Evolutionary conservation across 2,797 vertebrate species (phyloP).

Genomic region (Ctenochaetus hawaiiensis): DNA sequence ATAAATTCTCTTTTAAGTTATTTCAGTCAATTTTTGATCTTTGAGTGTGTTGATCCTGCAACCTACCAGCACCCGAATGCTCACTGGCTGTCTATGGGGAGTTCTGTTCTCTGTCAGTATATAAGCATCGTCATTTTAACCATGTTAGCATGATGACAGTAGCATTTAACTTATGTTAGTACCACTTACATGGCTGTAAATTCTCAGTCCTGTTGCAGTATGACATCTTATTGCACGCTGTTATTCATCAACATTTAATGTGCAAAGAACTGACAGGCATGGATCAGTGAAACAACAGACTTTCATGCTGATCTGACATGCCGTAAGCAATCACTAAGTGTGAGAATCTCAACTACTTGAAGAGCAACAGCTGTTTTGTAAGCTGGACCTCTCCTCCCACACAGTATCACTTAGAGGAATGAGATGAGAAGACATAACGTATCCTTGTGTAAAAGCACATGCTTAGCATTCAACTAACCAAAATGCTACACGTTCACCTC

Average conservation of each 20-base stretch:
- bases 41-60: no score
- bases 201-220: background rate
- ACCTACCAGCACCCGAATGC: no score
- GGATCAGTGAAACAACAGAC: background rate
- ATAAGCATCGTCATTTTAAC: background rate
- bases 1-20: no score
- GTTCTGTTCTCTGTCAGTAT: background rate
- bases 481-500: constrained; percentile 16
- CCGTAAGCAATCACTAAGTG: constrained; percentile 17
- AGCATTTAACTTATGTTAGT: background rate
- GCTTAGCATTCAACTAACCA: background rate
- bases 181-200: background rate
- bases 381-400: constrained; percentile 27
- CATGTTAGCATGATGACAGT: background rate
- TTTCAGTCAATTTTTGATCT: no score
- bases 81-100: no score
- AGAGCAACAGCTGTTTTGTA: constrained; percentile 41
- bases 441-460: constrained; percentile 17
- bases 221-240: background rate
- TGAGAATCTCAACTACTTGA: constrained; percentile 26
- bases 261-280: constrained; percentile 7
- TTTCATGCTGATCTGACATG: constrained; percentile 17
- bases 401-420: constrained; percentile 26
- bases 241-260: background rate
- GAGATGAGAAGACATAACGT: constrained; percentile 14